Base-by-base conservation (phyloP, 2,113 vertebrate species). In the Varanus salvator region DNA sequence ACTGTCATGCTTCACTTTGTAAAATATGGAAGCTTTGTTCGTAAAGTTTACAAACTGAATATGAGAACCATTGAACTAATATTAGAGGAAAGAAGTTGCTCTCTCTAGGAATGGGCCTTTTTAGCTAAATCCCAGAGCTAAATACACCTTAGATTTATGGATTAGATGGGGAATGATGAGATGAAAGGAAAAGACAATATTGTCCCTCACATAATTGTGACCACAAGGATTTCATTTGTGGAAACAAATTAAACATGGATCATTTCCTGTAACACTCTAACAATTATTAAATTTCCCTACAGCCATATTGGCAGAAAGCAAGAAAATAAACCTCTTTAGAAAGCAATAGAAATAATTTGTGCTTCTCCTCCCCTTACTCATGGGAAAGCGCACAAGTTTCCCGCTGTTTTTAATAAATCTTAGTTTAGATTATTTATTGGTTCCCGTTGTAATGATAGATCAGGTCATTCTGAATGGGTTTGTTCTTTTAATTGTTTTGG, bases 161-260 rank as follows among this genome's bases (percentile, higher is more conserved):
- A 31, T 3, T 21, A 85, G n/a, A 29, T 80, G 90, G 64, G 88
- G 91, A 91, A 95, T 95, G 64, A 87, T 92, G 90, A 91, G 91
- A 91, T 75, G 64, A 54, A 88, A 94, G 84, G 54, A 82, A 90
- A 80, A 38, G 66, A 87, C 84, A 90, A 92, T 94, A 95, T 92
- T 95, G 94, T 85, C 87, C 91, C 23, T 87, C 66, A 50, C 94
- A 64, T 75, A 78, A 66, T 93, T 86, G 91, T 91, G 80, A 78
- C 89, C 86, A 72, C 94, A 95, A 93, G 93, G 87, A 75, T 83
- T 83, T 94, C 92, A 93, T 94, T 95, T 93, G 87, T 92, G 93
- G 89, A 89, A 92, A 93, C 88, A 92, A 95, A 93, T 94, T 87
- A 96, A 94, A 92, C 93, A 96, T 86, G 92, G 91, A 89, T 88